A percentile compares a stretch with the other conserved stretches of the same genome.
These are phyloP conservation scores for Rhinoptilus africanus DNA, from an alignment of 2,113 vertebrate genomes.

Conservation along the genomic window DNA sequence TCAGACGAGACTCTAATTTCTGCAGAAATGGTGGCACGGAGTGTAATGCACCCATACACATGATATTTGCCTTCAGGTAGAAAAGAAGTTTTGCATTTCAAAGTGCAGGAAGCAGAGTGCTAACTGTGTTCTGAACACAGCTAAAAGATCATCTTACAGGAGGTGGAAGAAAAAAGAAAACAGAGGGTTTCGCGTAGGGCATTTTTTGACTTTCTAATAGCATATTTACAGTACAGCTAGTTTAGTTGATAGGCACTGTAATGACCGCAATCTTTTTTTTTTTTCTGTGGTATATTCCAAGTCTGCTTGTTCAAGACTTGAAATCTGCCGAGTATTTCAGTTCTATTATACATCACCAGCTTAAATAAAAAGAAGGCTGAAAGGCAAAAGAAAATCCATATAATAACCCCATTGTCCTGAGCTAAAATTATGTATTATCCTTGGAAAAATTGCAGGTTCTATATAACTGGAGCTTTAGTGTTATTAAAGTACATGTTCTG, in stretches of 20 bases:
- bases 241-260: not conserved
- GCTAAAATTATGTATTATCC: not conserved
- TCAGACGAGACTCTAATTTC: no score
- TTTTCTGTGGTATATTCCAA: not conserved
- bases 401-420: not conserved
- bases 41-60: not conserved
- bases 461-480: not conserved
- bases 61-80: not conserved
- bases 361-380: not conserved
- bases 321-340: not conserved
- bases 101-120: not conserved
- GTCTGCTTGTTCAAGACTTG: not conserved
- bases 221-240: not conserved
- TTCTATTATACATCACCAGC: not conserved
- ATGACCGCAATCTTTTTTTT: not conserved
- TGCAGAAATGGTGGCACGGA: not conserved
- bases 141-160: not conserved
- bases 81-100: not conserved
- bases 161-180: not conserved
- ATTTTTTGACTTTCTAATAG: not conserved
- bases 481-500: not conserved
- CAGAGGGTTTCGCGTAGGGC: not conserved
- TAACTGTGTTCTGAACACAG: not conserved
- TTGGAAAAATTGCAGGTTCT: not conserved
- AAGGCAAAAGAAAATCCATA: not conserved